Percentiles rank a stretch among this genome's conserved stretches.
phyloP scores from a whole-genome alignment of 1,140 invertebrate genomes.

The Drosophila ohnishii region DNA sequence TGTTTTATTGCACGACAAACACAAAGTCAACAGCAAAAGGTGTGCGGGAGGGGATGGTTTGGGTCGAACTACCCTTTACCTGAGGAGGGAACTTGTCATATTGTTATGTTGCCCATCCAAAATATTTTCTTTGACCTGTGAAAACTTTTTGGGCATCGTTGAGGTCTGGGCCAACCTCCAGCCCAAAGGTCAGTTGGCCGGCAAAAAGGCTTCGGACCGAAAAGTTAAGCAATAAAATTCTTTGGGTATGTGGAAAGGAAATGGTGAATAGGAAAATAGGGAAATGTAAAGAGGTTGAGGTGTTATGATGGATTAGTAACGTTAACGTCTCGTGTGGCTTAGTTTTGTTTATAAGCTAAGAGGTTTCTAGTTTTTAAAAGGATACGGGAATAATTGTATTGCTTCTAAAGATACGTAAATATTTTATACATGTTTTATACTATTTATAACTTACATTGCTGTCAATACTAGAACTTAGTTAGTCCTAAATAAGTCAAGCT shows the following conservation, averaged over 20 bases:
- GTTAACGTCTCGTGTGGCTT: background rate
- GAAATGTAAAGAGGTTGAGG: background rate
- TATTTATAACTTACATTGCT: too few relatives aligned
- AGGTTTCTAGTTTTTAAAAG: background rate
- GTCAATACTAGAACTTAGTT: background rate
- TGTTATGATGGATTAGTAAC: background rate
- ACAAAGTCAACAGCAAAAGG: constrained; percentile 22
- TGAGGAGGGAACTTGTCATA: constrained; percentile 59
- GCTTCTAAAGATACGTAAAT: background rate
- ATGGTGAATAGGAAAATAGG: background rate
- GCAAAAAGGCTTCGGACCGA: constrained; percentile 57
- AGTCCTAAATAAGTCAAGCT: background rate
- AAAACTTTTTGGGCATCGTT: constrained; percentile 68
- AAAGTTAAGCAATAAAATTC: constrained; percentile 72
- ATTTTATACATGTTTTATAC: too few relatives aligned
- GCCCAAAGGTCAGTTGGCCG: constrained; percentile 56
- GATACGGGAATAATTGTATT: background rate
- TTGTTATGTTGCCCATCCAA: constrained; percentile 48
- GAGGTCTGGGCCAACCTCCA: constrained; percentile 24
- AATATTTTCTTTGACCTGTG: constrained; percentile 76
- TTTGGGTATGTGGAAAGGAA: background rate
- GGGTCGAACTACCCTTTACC: constrained; percentile 30
- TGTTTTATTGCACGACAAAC: constrained; percentile 46
- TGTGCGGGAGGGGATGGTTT: constrained; percentile 6
- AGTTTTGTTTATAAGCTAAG: background rate